A percentile compares a stretch with the other conserved stretches of the same genome.
Evolutionary conservation across 1,140 invertebrate genomes (phyloP).

Genomic region (Platyura marginata): DNA sequence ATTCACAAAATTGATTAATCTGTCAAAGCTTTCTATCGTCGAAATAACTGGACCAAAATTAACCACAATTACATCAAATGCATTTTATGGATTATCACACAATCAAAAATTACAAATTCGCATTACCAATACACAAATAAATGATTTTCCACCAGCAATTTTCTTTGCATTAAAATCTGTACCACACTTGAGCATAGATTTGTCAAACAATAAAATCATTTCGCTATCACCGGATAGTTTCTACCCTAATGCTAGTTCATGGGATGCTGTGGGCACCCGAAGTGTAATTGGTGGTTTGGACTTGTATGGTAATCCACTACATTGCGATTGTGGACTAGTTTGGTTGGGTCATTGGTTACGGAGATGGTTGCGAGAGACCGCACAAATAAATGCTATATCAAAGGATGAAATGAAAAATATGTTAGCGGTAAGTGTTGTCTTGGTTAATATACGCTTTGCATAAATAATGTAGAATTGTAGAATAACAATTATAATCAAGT

Average conservation of each 20-base stretch:
- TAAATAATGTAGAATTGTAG: too few species aligned
- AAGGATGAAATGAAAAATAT: slow-evolving; percentile 22
- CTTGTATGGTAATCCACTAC: slow-evolving; percentile 63
- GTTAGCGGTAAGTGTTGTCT: slow-evolving; percentile 22
- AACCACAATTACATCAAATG: slow-evolving; percentile 44
- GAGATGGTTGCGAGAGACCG: slow-evolving; percentile 59
- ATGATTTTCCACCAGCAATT: slow-evolving; percentile 54
- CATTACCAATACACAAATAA: slow-evolving; percentile 54
- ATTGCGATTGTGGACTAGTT: slow-evolving; percentile 71
- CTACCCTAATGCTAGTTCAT: slow-evolving; percentile 63
- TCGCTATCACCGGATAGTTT: slow-evolving; percentile 61
- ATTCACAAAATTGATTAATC: slow-evolving; percentile 40
- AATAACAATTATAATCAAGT: too few species aligned
- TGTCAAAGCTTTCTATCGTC: slow-evolving; percentile 54
- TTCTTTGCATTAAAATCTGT: slow-evolving; percentile 56
- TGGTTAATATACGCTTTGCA: too few species aligned
- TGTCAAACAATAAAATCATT: slow-evolving; percentile 62
- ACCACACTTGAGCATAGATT: slow-evolving; percentile 61
- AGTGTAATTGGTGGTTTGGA: slow-evolving; percentile 54
- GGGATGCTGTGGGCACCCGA: slow-evolving; percentile 60
- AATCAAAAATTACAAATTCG: slow-evolving; percentile 50
- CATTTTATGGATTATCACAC: slow-evolving; percentile 41
- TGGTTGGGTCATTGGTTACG: slow-evolving; percentile 79
- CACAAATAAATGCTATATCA: slow-evolving; percentile 27
- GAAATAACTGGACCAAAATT: slow-evolving; percentile 58